Percentiles rank a stretch among this genome's conserved stretches.
Conservation (phyloP, 2,797 vertebrate genomes). For the Ptychadena robeensis region DNA sequence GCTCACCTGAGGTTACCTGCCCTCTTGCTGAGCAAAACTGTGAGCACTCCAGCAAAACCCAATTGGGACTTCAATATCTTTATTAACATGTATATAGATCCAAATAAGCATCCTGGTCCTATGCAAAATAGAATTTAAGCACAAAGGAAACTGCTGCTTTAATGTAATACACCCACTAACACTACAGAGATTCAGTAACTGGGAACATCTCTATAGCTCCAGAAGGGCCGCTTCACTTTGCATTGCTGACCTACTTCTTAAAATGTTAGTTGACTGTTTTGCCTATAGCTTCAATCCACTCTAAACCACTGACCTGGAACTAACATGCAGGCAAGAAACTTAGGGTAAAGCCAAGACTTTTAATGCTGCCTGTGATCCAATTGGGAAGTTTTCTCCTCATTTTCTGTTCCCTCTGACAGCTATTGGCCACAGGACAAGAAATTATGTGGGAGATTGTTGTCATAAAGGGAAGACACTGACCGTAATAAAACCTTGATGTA, state of each 20-base stretch:
- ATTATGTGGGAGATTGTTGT: too few relatives aligned
- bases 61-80: slow-evolving; percentile 34
- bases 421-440: too few relatives aligned
- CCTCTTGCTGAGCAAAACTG: slow-evolving; percentile 33
- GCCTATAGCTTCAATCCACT: too few relatives aligned
- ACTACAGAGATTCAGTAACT: background rate
- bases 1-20: slow-evolving; percentile 17
- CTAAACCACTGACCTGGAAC: too few relatives aligned
- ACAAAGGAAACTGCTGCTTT: background rate
- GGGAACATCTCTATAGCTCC: background rate
- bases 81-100: slow-evolving; percentile 46
- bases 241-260: background rate
- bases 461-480: too few relatives aligned
- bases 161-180: background rate
- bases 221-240: background rate
- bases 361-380: too few relatives aligned
- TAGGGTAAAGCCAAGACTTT: too few relatives aligned
- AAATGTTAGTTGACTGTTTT: background rate
- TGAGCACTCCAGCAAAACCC: slow-evolving; percentile 43
- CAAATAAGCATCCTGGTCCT: background rate
- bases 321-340: too few relatives aligned
- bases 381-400: too few relatives aligned
- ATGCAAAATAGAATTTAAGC: background rate
- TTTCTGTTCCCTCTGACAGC: too few relatives aligned
- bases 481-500: too few relatives aligned